Conservation (phyloP, 2,113 vertebrate species). For the Excalfactoria chinensis region DNA sequence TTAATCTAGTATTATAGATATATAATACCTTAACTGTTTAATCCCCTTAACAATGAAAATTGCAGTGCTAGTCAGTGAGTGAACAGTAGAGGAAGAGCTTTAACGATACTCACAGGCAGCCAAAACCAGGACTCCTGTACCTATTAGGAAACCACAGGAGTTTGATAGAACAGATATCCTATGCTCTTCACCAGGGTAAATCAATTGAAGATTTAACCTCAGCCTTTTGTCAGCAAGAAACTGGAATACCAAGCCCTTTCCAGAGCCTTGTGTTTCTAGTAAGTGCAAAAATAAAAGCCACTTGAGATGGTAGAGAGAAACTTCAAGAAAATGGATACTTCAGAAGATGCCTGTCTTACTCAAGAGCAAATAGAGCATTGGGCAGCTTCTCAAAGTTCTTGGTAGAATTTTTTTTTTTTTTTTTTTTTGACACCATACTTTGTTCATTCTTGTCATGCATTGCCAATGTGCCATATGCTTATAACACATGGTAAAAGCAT, state of each 20-base stretch:
- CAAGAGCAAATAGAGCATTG: slow-evolving; percentile 27
- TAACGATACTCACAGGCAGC: not conserved
- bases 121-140: not conserved
- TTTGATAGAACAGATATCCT: not conserved
- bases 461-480: slow-evolving; percentile 76
- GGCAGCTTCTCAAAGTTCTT: slow-evolving; percentile 60
- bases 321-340: not conserved
- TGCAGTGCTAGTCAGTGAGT: not conserved
- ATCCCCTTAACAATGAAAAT: not conserved
- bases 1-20: not conserved
- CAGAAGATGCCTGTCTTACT: slow-evolving; percentile 9
- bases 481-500: slow-evolving; percentile 73
- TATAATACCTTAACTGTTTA: not conserved
- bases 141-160: not conserved
- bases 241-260: not conserved
- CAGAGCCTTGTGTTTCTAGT: not conserved
- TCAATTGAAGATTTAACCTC: not conserved
- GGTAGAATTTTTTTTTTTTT: not conserved
- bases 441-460: slow-evolving; percentile 64
- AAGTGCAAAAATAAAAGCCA: not conserved
- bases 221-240: not conserved
- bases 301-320: not conserved
- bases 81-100: not conserved
- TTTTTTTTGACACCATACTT: slow-evolving; percentile 57
- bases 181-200: not conserved